Base-by-base conservation (phyloP, 2,797 vertebrate species). In the Sebastes steindachneri region DNA sequence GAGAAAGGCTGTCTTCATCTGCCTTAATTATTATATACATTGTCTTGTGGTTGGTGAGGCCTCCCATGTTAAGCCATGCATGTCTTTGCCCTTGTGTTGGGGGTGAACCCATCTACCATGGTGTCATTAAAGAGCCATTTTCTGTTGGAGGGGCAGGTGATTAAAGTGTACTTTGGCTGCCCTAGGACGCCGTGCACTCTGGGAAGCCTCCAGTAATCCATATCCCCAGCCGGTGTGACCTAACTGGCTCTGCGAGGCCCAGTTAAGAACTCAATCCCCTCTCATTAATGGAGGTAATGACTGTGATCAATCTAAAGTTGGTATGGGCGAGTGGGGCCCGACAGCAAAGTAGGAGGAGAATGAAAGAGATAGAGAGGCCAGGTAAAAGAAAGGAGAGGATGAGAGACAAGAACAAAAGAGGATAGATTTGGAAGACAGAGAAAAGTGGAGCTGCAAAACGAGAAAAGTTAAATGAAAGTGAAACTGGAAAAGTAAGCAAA, bases 221-320 rank as follows among this genome's bases (percentile, higher is more conserved):
- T 90, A 93, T 86, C 89, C 88, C 82, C 80, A 84, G 87, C 88
- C 92, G 58, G 83, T 82, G 84, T 93, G 93, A 93, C 94, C 94
- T 90, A 83, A 88, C 86, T 76, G 87, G 90, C 91, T 92, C 82
- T 63, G 85, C 78, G 17, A 90, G 86, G 89, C 88, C 89, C 89
- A 86, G 89, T 92, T 89, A 93, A 93, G 91, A 94, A 95, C 93
- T 94, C 93, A 94, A 95, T 95, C 93, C 83, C 77, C 88, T 89
- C 93, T 96, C 95, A 93, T 95, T 96, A 96, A 93, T 94, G 93
- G 85, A 88, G 85, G 83, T 95, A 96, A 95, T 95, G 95, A 93
- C 93, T 89, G 93, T 89, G 92, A 96, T 96, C 95, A 92, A 95
- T 93, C 93, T 93, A 79, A 89, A 80, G 89, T 80, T 60, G 91